These are phyloP conservation scores for Ommatoiulus sabulosus DNA, from an alignment of 2,888 invertebrate genomes.

Conservation along the genomic window DNA sequence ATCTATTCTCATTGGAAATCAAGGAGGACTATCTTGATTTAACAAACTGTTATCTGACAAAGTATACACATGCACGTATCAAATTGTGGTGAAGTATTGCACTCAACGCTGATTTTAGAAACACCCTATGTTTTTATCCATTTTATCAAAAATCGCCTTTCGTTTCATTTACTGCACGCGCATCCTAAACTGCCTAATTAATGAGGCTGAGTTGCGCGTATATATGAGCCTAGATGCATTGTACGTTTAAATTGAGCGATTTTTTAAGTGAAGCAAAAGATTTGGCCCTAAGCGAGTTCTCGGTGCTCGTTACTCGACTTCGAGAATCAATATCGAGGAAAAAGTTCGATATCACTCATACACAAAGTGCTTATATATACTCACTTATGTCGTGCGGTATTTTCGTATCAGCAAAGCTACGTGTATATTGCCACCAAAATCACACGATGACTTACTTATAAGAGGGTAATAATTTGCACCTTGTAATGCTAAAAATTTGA, in stretches of 20 bases:
- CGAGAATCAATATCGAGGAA: conserved; percentile 36
- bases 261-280: conserved; percentile 48
- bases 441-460: neutral
- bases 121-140: too few relatives aligned
- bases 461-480: too few relatives aligned
- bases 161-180: neutral
- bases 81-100: too few relatives aligned
- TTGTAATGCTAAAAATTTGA: neutral
- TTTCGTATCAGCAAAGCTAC: neutral
- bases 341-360: conserved; percentile 37
- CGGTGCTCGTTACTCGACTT: conserved; percentile 44
- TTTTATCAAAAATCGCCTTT: neutral
- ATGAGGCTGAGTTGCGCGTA: neutral
- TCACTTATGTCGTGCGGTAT: neutral
- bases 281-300: conserved; percentile 38
- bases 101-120: too few relatives aligned
- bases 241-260: neutral
- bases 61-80: too few relatives aligned
- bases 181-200: neutral
- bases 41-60: too few relatives aligned
- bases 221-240: neutral
- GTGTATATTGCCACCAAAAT: neutral
- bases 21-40: too few relatives aligned
- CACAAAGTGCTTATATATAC: conserved; percentile 2
- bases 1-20: too few relatives aligned